Base-by-base conservation (phyloP, 2,888 invertebrate genomes). In the Tenthredo amoena region DNA sequence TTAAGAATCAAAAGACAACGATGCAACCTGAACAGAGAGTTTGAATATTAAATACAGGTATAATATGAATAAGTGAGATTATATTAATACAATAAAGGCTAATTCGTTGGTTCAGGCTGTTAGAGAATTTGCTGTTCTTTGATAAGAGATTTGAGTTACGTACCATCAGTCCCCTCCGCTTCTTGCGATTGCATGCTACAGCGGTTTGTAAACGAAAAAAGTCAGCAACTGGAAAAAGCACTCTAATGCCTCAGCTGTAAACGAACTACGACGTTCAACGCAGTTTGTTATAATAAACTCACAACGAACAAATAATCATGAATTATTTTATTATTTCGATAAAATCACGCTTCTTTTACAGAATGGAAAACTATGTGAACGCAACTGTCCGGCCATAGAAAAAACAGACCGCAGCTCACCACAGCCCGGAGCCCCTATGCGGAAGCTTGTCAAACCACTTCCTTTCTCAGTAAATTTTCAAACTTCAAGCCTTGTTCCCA, bases 111-210 rank as follows among this genome's bases (percentile, higher is more conserved):
- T 3, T 50, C 26, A 40, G 47, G 31, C 10, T 84, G n/a, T 12
- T 74, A 43, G 21, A 34, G 47, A 9, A 37, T 26, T 43, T 26
- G 72, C 68, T 31, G 37, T n/a, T n/a, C 40, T 79, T 31, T 15
- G 62, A 74, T 81, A 55, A 55, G 65, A 79, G 68, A n/a, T 58
- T 26, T 10, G 18, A 26, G 88, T 88, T 87, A 86, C 87, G 31
- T 87, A 91, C 91, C 92, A 85, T 91, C 91, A 62, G 88, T 89
- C 86, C 89, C 91, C 82, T 92, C 92, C 58, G 85, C 85, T 82
- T 92, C 91, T 87, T 92, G 91, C 68, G 87, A 87, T 87, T 91
- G 89, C 91, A 92, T 92, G 84, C 87, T 91, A 87, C 79, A 21
- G 72, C 43, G 72, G 26, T 12, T 43, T 21, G 72, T 43, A 5